Conservation (phyloP, 23 tunicate genomes). For the Trididemnum clinides region DNA sequence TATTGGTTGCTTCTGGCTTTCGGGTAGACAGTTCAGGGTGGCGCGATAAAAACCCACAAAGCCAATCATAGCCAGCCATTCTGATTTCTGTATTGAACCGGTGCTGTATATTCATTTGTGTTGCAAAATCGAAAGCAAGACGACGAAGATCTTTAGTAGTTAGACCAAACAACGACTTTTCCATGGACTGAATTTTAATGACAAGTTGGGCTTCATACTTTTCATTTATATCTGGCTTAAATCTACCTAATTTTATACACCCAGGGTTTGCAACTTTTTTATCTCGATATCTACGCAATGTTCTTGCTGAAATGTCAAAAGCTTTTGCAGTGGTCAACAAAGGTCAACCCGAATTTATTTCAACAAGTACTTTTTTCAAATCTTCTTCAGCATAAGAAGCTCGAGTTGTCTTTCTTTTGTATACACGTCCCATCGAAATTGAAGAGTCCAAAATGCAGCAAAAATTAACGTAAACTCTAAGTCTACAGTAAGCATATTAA, state of each 20-base stretch:
- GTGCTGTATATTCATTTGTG: neutral
- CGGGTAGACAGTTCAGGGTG: constrained; percentile 9
- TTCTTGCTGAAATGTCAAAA: neutral
- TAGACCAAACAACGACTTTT: constrained; percentile 1
- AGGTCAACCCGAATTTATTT: neutral
- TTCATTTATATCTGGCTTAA: neutral
- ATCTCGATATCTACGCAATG: neutral
- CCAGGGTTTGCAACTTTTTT: constrained; percentile 19
- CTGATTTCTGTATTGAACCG: constrained; percentile 18
- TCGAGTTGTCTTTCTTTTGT: constrained; percentile 3
- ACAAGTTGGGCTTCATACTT: neutral
- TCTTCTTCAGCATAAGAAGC: constrained; percentile 12
- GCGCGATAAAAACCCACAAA: neutral
- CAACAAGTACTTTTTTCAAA: neutral
- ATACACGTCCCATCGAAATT: neutral
- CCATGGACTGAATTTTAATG: neutral
- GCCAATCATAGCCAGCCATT: constrained; percentile 26
- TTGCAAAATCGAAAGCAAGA: constrained; percentile 13
- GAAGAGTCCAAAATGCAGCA: too few species aligned
- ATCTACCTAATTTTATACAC: neutral
- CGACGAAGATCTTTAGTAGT: constrained; percentile 8
- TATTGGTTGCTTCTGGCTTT: neutral
- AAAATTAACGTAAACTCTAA: too few species aligned
- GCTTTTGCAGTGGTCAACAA: neutral
- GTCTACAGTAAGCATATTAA: too few species aligned